Evolutionary conservation across 2,113 vertebrate species (phyloP), one percentile per base, ranked within the genome.

Genomic region (Lophochroa leadbeateri): DNA sequence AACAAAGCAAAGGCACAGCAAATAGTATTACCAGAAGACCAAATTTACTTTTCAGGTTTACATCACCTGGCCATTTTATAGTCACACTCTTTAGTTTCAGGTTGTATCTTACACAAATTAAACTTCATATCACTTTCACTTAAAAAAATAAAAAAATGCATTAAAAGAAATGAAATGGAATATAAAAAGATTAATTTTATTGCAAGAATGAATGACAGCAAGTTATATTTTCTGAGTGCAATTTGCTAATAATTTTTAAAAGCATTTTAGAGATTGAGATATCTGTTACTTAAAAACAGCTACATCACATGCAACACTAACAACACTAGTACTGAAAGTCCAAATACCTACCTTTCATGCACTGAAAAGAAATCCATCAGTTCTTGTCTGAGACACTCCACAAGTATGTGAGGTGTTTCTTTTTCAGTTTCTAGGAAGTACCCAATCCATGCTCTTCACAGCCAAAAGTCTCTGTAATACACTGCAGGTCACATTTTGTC

Each of bases 371-470:
- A 37, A 41, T 6, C 27, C 35, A 35, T 25, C 7, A 28, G 13
- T 1, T 49, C 12, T 92, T 80, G 74, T 44, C 77, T 44, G 35
- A 74, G 28, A 55, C 19, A 10, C 23, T 29, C 46, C 47, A n/a
- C 15, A 75, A 58, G 8, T 46, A 84, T 17, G 7, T n/a, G 11
- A 1, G 12, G 0, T 0, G 0, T 9, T 53, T 44, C 33, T n/a
- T 46, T 81, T 46, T 6, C 25, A 69, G 23, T 46, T 69, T 68
- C 28, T 35, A 53, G n/a, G n/a, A 84, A 70, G 21, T 49, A 24
- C 53, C 47, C 28, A 43, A 28, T 1, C 24, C 18, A 27, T 33
- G 18, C 11, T 35, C 29, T 79, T 72, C 60, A 41, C 17, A 79
- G 23, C 2, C 63, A 70, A 3, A 72, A 70, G 27, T n/a, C 29